Conservation (phyloP, 2,797 vertebrate species). For the Sebastes kiyomatsui region DNA sequence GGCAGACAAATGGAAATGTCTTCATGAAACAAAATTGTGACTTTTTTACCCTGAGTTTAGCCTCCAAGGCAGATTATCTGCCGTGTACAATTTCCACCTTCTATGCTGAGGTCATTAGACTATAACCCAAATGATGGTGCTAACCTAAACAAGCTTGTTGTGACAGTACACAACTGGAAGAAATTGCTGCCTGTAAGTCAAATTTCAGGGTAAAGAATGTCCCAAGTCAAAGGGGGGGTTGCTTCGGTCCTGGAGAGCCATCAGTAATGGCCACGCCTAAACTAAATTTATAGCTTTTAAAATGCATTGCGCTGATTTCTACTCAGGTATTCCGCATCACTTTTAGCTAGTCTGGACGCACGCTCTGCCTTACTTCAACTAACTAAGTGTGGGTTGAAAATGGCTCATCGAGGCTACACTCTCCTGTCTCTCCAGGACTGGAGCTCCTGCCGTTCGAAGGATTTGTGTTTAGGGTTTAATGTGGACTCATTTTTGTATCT, state of each 20-base stretch:
- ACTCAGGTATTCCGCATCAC: constrained; percentile 53
- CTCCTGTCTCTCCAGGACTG: constrained; percentile 37
- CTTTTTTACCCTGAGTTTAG: constrained; percentile 37
- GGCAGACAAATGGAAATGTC: constrained; percentile 39
- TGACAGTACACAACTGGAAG: neutral
- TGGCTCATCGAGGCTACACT: neutral
- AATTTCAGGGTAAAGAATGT: constrained; percentile 34
- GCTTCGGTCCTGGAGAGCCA: constrained; percentile 41
- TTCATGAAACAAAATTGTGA: neutral
- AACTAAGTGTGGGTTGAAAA: neutral
- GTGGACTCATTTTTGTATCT: constrained; percentile 30
- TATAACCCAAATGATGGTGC: neutral
- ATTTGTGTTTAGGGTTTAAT: constrained; percentile 32
- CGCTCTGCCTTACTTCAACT: neutral
- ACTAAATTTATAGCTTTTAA: constrained; percentile 9
- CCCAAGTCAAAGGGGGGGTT: neutral
- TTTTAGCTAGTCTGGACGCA: neutral
- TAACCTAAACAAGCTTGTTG: neutral
- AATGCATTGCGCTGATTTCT: constrained; percentile 30
- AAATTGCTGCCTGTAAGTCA: constrained; percentile 23
- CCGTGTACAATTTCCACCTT: neutral
- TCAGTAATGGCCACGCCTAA: neutral
- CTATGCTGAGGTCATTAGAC: neutral
- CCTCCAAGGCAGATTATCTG: constrained; percentile 20
- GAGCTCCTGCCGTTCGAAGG: constrained; percentile 18